Evolutionary conservation across 2,113 vertebrate species (phyloP), one percentile per base, ranked within the genome.

Genomic region (Elephas maximus): DNA sequence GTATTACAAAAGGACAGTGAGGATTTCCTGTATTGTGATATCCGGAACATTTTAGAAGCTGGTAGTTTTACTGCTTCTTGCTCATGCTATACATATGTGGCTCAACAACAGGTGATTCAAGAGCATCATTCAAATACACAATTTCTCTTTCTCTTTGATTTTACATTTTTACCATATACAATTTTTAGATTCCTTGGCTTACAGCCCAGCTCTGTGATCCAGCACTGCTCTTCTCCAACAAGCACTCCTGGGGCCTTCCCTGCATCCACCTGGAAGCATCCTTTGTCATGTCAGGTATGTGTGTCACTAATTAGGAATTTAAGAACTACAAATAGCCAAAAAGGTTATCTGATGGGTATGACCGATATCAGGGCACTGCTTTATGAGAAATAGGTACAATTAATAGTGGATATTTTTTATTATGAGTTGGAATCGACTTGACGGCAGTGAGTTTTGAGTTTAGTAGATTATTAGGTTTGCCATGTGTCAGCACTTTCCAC

Each of bases 231-330:
- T 80, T 83, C 60, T n/a, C 83, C 37, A 83, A 30, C 23, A 44
- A 80, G 44, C 33, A 28, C 12, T 67, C 14, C 0, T 30, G 0
- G 57, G 18, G 44, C 23, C 51, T 77, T 86, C 6, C 73, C 28
- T 71, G 9, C 60, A 2, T 48, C 4, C 0, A 15, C n/a, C 28
- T 28, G 44, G 76, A 65, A 57, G 9, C 24, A 41, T 21, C 77
- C 26, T 14, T 91, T 81, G 65, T 63, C 33, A 97, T 98, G 97
- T 80, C 96, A 97, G 97, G 97, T 98, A 97, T 5, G 95, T 97
- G 37, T 0, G 3, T 12, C 2, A 10, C 20, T 1, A 28, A 2
- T 93, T 33, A 67, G 57, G 41, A 88, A 63, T 44, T 91, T 26
- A 63, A 60, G 62, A 80, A 85, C 17, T 6, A 33, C 90, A 82